phyloP scores from a whole-genome alignment of 2,797 vertebrate species.

The Remorina albescens region DNA sequence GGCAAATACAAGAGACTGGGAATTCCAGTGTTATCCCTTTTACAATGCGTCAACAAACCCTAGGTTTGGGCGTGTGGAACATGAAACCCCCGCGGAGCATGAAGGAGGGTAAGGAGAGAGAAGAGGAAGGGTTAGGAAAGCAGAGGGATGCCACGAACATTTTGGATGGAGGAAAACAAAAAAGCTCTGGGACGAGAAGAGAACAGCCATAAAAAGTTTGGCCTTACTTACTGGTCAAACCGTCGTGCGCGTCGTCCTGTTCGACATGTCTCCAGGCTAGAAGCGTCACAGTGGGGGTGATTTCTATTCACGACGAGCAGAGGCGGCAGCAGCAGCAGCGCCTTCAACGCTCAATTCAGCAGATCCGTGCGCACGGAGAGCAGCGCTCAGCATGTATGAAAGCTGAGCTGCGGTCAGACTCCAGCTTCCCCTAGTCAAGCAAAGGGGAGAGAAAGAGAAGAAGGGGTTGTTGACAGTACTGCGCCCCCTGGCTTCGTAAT shows the following conservation, averaged over 20 bases:
- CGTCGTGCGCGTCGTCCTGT: conserved; percentile 70
- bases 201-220: conserved; percentile 65
- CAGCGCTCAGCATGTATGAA: conserved; percentile 81
- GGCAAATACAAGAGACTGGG: background rate
- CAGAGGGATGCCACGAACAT: conserved; percentile 59
- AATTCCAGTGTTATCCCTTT: conserved; percentile 7
- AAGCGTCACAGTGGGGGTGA: conserved; percentile 67
- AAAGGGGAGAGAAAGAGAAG: conserved; percentile 19
- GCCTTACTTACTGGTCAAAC: conserved; percentile 84
- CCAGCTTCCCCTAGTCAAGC: conserved; percentile 67
- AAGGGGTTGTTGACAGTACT: conserved; percentile 49
- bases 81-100: conserved; percentile 21
- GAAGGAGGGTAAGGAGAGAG: conserved; percentile 1
- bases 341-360: conserved; percentile 70
- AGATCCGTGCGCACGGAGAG: conserved; percentile 75
- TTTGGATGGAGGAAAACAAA: conserved; percentile 23
- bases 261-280: conserved; percentile 79
- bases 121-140: conserved; percentile 13
- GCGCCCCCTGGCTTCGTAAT: conserved; percentile 63
- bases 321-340: conserved; percentile 37
- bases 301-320: conserved; percentile 68
- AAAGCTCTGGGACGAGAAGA: conserved; percentile 26
- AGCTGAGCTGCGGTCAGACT: conserved; percentile 70
- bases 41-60: conserved; percentile 26
- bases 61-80: conserved; percentile 21